Evolutionary conservation across 2,113 vertebrate genomes (phyloP), one percentile per base, ranked within the genome.

Genomic region (Nesoenas mayeri): DNA sequence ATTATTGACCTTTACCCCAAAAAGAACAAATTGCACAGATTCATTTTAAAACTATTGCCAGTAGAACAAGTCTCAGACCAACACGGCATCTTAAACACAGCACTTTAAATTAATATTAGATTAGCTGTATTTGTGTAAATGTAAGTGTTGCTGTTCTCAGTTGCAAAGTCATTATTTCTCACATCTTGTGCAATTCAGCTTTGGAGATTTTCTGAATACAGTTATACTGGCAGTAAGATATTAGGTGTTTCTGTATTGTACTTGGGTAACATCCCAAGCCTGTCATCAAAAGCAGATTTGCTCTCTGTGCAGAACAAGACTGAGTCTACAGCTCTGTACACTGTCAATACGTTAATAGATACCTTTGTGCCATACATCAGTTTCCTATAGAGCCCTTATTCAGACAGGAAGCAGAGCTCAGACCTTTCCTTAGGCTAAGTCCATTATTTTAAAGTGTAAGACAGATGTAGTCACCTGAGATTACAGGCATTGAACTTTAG

Each of bases 1-100:
- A 92, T 94, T 73, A 81, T 24, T 95, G 94, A 96, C 91, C 95
- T 92, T 96, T 97, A 93, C 89, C 89, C 83, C 84, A 44, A 78
- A 93, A 93, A 87, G 88, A 85, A 66, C 40, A 71, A 94, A 75
- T 67, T 67, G 71, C 29, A 4, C 77, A 92, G 74, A 72, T 80
- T 89, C 14, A 12, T 47, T 88, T 57, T 25, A 75, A 62, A 70
- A 48, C 51, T 60, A 2, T 18, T 44, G 72, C 83, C 71, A 42
- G 66, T 42, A 53, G 40, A 77, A 85, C 4, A 34, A 72, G 34
- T 61, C 64, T 88, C 57, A 57, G 74, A 70, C 21, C 77, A 88
- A 65, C 20, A 65, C 19, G 32, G 56, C 47, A 65, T 24, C 61
- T 54, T 54, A 50, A 86, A 84, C 50, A 28, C 9, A 65, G 42